Percentiles rank a stretch among this genome's conserved stretches.
phyloP scores from a whole-genome alignment of 2,113 vertebrate genomes.

The Synchiropus splendidus region DNA sequence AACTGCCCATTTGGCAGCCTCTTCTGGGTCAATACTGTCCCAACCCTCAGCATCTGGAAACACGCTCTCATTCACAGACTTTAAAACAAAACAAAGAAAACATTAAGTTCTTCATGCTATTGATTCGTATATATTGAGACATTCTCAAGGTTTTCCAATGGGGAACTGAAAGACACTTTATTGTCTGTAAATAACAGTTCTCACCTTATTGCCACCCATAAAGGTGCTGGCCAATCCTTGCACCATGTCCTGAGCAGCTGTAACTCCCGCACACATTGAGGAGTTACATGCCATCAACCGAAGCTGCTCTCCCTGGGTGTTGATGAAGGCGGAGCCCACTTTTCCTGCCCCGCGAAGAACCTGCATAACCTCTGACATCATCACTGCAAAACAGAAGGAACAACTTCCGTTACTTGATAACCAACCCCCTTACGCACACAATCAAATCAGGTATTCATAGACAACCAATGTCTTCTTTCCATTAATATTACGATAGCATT shows the following conservation, averaged over 20 bases:
- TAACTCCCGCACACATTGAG: constrained; percentile 50
- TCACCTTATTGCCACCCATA: constrained; percentile 36
- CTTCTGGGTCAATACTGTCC: constrained; percentile 57
- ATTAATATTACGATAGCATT: too few species aligned
- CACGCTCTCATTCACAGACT: constrained; percentile 49
- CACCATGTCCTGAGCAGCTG: constrained; percentile 47
- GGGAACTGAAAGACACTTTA: too few species aligned
- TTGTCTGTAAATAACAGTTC: too few species aligned
- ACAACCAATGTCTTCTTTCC: too few species aligned
- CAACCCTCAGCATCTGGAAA: constrained; percentile 60
- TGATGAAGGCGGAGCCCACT: constrained; percentile 60
- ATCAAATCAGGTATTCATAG: too few species aligned
- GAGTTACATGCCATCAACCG: constrained; percentile 58
- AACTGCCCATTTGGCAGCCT: constrained; percentile 57
- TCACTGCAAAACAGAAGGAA: constrained; percentile 23
- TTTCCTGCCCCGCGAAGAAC: constrained; percentile 66
- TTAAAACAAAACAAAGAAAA: too few species aligned
- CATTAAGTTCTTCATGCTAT: too few species aligned
- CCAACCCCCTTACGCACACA: too few species aligned
- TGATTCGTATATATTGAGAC: too few species aligned
- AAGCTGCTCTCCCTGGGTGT: constrained; percentile 65
- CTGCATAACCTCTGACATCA: constrained; percentile 59
- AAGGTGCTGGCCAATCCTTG: constrained; percentile 42
- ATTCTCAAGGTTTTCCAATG: too few species aligned
- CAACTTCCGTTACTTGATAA: background rate